Evolutionary conservation across 2,888 invertebrate species (phyloP), one percentile per base, ranked within the genome.

Genomic region (Cryptus viduatorius): DNA sequence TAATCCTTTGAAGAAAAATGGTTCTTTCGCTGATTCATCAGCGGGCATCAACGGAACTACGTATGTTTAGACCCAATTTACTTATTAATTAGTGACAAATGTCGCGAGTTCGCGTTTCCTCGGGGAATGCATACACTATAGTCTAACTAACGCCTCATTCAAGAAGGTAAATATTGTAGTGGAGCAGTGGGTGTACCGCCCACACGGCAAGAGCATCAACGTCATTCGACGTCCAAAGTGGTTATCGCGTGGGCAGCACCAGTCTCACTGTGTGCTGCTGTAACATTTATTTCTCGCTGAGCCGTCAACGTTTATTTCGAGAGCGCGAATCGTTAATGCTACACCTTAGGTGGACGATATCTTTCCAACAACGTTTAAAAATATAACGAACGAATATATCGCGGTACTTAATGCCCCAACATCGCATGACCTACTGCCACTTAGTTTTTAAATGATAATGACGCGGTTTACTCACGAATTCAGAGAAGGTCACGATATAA

Each of bases 241-340:
- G 44, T n/a, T n/a, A 71, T 59, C 50, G 73, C 67, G 79, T 80
- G 73, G 79, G 73, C 31, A 50, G 5, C 5, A 14, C 14, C 14
- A 31, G 14, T 53, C 14, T 67, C 10, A 42, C 64, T 65, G 12
- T 10, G n/a, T 16, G 10, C 7, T 16, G 10, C 7, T 3, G 65
- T 16, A 8, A 42, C 10, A 29, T 29, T 61, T 61, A 61, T 31
- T 61, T 61, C 59, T 37, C 37, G 5, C 37, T 2, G 5, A 37
- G 1, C 37, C 37, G 37, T 37, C 37, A 37, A 37, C 37, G 59
- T 29, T 61, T 61, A 61, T 61, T 61, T 61, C 59, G 14, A 61
- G 59, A 61, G 29, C 8, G 31, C 31, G 29, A 14, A 31, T 14
- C 12, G 59, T 59, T 59, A n/a, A 61, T 31, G 1, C n/a, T 31